Evolutionary conservation across 2,888 invertebrate genomes (phyloP).

Genomic region (Drosophila subquinaria): DNA sequence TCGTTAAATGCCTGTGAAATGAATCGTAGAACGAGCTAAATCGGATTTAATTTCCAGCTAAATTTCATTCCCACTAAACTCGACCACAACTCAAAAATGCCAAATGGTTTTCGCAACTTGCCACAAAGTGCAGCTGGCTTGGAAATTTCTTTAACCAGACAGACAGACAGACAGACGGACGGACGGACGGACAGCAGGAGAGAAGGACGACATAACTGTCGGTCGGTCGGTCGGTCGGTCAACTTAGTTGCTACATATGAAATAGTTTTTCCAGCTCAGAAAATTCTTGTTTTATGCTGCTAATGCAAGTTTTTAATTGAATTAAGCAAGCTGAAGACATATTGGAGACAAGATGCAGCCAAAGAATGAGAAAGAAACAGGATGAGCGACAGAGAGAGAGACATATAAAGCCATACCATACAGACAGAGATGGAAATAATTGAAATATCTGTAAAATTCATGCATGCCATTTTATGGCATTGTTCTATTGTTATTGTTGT

Average conservation of each 20-base stretch:
- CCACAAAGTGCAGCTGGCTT: constrained; percentile 45
- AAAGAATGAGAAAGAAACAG: neutral
- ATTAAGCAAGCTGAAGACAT: constrained; percentile 39
- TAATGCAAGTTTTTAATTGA: constrained; percentile 62
- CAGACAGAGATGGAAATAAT: constrained; percentile 10
- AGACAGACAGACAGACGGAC: neutral
- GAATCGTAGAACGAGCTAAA: constrained; percentile 1
- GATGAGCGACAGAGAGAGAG: neutral
- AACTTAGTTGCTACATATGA: constrained; percentile 20
- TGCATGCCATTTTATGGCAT: constrained; percentile 44
- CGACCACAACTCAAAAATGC: constrained; percentile 38
- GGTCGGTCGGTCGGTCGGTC: neutral
- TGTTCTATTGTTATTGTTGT: constrained; percentile 19
- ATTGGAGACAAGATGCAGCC: constrained; percentile 10
- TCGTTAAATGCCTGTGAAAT: constrained; percentile 13
- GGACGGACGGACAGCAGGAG: neutral
- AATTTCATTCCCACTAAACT: constrained; percentile 32
- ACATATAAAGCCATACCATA: neutral
- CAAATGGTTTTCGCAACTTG: constrained; percentile 26
- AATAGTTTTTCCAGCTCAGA: constrained; percentile 49
- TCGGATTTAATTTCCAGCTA: constrained; percentile 30
- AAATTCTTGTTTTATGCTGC: constrained; percentile 54
- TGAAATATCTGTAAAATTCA: constrained; percentile 53
- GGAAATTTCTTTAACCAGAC: constrained; percentile 7
- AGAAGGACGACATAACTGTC: neutral